phyloP scores from a whole-genome alignment of 2,113 vertebrate genomes.

The Jaculus jaculus region DNA sequence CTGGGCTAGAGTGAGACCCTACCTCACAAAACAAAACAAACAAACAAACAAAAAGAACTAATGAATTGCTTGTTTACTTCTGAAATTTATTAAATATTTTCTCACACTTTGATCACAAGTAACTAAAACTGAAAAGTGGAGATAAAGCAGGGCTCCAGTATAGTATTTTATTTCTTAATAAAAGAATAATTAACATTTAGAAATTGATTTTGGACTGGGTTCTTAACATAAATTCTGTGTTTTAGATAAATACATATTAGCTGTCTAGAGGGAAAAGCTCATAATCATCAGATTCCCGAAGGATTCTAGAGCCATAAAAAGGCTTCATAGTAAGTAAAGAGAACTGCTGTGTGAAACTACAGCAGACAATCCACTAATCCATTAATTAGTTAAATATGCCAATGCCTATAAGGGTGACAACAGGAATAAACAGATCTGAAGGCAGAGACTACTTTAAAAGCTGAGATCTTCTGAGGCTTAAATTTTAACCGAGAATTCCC shows the following conservation, averaged over 20 bases:
- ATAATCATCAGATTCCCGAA: conserved; percentile 44
- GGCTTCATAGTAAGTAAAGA: conserved; percentile 11
- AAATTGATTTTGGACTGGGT: neutral
- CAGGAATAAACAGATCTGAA: conserved; percentile 23
- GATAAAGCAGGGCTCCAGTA: neutral
- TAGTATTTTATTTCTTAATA: neutral
- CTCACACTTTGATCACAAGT: neutral
- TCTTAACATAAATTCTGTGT: neutral
- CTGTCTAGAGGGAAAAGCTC: neutral
- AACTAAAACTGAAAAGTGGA: neutral
- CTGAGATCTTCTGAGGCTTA: conserved; percentile 20
- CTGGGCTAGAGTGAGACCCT: no score
- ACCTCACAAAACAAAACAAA: no score
- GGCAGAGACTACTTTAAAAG: conserved; percentile 30
- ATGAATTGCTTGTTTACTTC: neutral
- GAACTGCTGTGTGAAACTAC: conserved; percentile 8
- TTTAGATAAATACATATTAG: neutral
- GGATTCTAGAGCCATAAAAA: conserved; percentile 4
- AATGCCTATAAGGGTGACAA: conserved; percentile 3
- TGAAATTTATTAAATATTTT: neutral
- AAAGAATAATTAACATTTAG: conserved; percentile 31
- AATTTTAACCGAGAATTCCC: conserved; percentile 35
- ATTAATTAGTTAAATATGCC: conserved; percentile 31
- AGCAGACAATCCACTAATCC: neutral
- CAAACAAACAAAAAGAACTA: no score